Evolutionary conservation across 2,113 vertebrate genomes (phyloP), one percentile per base, ranked within the genome.

Genomic region (Polypterus bichir): DNA sequence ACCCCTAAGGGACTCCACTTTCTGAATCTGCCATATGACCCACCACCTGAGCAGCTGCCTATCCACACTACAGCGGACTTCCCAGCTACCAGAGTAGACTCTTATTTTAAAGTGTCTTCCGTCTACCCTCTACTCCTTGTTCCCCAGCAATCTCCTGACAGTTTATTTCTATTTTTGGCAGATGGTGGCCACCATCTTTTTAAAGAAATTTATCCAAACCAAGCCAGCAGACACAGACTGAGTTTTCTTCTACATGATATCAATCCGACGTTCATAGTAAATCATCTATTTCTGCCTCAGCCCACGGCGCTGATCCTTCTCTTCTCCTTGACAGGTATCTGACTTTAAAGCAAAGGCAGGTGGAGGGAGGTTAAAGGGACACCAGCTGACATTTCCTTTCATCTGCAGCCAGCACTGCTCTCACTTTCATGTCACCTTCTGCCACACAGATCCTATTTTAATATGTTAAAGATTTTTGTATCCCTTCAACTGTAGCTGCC

Each of bases 341-440:
- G 62, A 66, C 65, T 67, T 60, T 63, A 60, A 62, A 66, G 73
- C 69, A 55, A 47, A 61, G 69, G 71, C 77, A 84, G 77, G 77
- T 79, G 78, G 77, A 73, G 70, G 62, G 70, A 54, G 64, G 59
- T 46, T 66, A 63, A 61, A 56, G 52, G 27, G 62, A 71, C 56
- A 75, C 57, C 78, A 78, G 80, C 59, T 75, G 81, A 83, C 62
- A 64, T 70, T 64, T 47, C 58, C 70, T 82, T 82, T 82, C 67
- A 84, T 80, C 77, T 76, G 58, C 47, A 67, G 66, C 71, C 73
- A 72, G 69, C 65, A 60, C 62, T 64, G 65, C 62, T 66, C 64
- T 63, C 44, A 61, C 64, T 61, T 70, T 69, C 57, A 46, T 69
- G 64, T 55, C 59, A 47, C 62, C 67, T 10, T 5, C 57, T 49